Conservation (phyloP, 1,140 invertebrate species). For the Holcopasites calliopsidis region DNA sequence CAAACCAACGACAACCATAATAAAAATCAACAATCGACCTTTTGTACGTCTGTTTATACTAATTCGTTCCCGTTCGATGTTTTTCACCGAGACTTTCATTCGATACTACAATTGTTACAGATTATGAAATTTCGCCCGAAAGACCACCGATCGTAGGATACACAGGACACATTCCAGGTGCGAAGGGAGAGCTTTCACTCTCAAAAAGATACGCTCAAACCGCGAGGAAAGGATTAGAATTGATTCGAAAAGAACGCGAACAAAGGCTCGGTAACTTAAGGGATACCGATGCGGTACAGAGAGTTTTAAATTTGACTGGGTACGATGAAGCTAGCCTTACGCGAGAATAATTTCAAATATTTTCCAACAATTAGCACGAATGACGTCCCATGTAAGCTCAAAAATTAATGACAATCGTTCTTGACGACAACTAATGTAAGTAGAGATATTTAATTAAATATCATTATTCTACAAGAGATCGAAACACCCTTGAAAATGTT, state of each 20-base stretch:
- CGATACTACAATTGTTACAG: slow-evolving; percentile 70
- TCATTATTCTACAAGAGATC: too few relatives aligned
- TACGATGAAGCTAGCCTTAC: slow-evolving; percentile 60
- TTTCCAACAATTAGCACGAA: too few relatives aligned
- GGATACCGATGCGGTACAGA: slow-evolving; percentile 49
- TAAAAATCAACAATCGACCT: slow-evolving; percentile 54
- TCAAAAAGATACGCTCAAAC: slow-evolving; percentile 85
- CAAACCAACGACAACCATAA: slow-evolving; percentile 68
- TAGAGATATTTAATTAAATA: background rate
- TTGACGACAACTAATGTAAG: background rate
- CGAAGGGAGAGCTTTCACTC: slow-evolving; percentile 84
- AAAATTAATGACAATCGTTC: background rate
- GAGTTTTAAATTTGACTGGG: slow-evolving; percentile 56
- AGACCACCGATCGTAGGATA: slow-evolving; percentile 86
- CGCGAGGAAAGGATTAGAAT: slow-evolving; percentile 83
- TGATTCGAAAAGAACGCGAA: slow-evolving; percentile 82
- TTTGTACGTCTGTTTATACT: slow-evolving; percentile 61
- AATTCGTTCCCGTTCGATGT: background rate
- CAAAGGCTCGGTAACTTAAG: slow-evolving; percentile 68
- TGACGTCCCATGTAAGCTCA: too few relatives aligned
- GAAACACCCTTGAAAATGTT: slow-evolving; percentile 60
- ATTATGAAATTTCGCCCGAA: slow-evolving; percentile 84
- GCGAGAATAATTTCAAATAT: background rate
- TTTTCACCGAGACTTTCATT: background rate
- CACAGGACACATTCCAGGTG: slow-evolving; percentile 86